Conservation (phyloP, 2,888 invertebrate genomes). For the Crossocerus cetratus region DNA sequence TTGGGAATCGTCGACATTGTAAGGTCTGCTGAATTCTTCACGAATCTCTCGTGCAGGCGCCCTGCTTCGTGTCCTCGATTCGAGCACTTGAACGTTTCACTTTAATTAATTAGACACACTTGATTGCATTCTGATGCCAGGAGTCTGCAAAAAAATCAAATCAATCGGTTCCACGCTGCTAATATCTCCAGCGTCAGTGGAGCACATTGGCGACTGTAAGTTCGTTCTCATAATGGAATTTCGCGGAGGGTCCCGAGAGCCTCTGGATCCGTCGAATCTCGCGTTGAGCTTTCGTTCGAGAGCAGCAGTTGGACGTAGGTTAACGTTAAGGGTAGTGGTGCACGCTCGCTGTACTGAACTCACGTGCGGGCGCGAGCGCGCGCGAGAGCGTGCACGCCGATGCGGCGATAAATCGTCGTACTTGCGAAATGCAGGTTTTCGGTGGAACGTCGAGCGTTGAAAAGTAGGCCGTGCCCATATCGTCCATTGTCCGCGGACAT, state of each 20-base stretch:
- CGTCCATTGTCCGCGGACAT: conserved; percentile 21
- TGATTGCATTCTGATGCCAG: not conserved
- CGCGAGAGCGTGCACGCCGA: not conserved
- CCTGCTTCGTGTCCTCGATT: not conserved
- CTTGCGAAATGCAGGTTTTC: conserved; percentile 1
- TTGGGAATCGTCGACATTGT: not conserved
- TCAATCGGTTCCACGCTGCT: not conserved
- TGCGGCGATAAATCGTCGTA: not conserved
- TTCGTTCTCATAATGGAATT: conserved; percentile 20
- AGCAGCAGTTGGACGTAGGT: not conserved
- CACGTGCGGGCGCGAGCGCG: not conserved
- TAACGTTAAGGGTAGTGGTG: too few relatives aligned
- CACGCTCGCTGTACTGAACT: not conserved
- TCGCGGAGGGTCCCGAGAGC: conserved; percentile 6
- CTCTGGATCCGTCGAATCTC: conserved; percentile 28
- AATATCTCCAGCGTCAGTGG: not conserved
- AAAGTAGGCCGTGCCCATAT: conserved; percentile 36
- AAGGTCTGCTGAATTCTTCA: not conserved
- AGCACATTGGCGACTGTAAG: not conserved
- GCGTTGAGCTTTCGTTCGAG: conserved; percentile 31
- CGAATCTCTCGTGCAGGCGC: not conserved
- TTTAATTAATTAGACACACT: not conserved
- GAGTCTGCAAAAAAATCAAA: not conserved
- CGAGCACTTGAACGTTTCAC: not conserved
- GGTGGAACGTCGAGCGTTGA: conserved; percentile 21